Evolutionary conservation across 2,888 invertebrate genomes (phyloP), one percentile per base, ranked within the genome.

Genomic region (Anthophora plumipes): DNA sequence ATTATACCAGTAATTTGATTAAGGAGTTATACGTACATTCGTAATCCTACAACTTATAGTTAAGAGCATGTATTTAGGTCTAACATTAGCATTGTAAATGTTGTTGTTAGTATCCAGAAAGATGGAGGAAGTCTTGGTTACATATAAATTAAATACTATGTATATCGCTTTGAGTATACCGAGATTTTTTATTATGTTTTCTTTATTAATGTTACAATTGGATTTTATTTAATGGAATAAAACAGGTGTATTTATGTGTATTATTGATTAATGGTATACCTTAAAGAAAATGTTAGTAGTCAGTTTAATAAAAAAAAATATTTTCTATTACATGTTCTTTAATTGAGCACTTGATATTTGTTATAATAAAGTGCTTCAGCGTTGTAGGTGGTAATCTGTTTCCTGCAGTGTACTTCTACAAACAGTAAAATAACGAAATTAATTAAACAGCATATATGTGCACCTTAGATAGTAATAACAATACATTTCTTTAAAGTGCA

Each of bases 401-500:
- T 91, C 90, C 52, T 86, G 77, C 41, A 91, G 83, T 0, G 89
- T 84, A 52, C 68, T 85, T 85, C 91, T 91, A 76, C 8, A 77
- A 80, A 39, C 25, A 9, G 55, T 41, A 61, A 57, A 14, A 55
- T n/a, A n/a, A 52, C 14, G 46, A 7, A 39, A 17, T 70, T 20
- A 57, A 52, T 22, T 9, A 39, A 31, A 57, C 11, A 9, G 50
- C 6, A 20, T 46, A n/a, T 52, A 46, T 39, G 46, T 9, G 22
- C 2, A 14, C 20, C 12, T 60, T 43, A 52, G 46, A n/a, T 22
- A 8, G 64, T 17, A 48, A 8, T 37, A 37, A 31, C 83, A 89
- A 63, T 73, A 92, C 92, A 90, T 89, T 86, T 93, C 92, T 69
- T 89, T 90, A 74, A 90, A 93, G 90, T 94, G 94, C 77, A 93